A percentile compares a stretch with the other conserved stretches of the same genome.
phyloP scores from a whole-genome alignment of 2,113 vertebrate genomes.

The Prochilodus magdalenae region DNA sequence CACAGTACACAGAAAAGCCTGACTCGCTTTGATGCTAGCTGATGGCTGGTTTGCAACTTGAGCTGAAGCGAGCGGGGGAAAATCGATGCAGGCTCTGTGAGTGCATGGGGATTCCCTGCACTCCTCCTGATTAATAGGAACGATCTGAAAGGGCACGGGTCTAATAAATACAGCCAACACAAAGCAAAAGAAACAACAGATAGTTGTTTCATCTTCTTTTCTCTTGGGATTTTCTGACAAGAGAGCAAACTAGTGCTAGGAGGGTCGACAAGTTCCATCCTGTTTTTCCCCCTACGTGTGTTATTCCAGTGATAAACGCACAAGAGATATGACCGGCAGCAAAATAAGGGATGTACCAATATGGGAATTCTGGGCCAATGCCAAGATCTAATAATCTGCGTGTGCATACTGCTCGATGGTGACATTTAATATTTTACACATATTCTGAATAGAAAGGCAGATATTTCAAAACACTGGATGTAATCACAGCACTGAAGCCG shows the following conservation, averaged over 20 bases:
- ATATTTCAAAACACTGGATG: background rate
- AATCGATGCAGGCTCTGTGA: constrained; percentile 9
- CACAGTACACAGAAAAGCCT: background rate
- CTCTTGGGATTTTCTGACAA: background rate
- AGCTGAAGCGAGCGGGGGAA: background rate
- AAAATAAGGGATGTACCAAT: background rate
- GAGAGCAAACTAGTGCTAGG: background rate
- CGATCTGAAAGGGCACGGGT: background rate
- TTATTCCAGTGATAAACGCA: background rate
- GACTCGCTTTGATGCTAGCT: background rate
- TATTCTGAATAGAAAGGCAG: too few relatives aligned
- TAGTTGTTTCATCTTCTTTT: background rate
- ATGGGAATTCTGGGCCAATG: too few relatives aligned
- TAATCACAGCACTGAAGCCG: background rate
- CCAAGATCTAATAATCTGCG: too few relatives aligned
- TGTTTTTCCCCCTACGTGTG: background rate
- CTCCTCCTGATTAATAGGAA: constrained; percentile 32
- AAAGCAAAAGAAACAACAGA: background rate
- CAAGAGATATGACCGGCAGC: background rate
- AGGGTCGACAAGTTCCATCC: background rate
- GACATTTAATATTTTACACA: too few relatives aligned
- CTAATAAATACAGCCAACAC: constrained; percentile 20
- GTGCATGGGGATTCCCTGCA: constrained; percentile 33
- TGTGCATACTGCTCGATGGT: too few relatives aligned
- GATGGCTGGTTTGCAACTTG: constrained; percentile 12